Evolutionary conservation across 2,888 invertebrate species (phyloP).

Genomic region (Lithophane semibrunnea): DNA sequence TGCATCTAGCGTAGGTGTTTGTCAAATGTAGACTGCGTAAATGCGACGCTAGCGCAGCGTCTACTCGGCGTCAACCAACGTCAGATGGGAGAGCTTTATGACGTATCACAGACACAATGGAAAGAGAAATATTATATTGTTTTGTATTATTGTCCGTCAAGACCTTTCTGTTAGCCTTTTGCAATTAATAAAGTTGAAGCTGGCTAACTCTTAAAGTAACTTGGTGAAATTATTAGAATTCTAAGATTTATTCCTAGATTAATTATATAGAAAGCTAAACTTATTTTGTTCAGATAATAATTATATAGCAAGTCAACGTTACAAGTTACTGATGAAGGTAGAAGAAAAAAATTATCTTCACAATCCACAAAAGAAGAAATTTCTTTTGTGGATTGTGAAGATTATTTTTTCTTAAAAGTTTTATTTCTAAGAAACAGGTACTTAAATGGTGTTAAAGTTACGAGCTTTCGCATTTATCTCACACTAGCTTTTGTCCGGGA

Average conservation of each 20-base stretch:
- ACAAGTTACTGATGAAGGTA: not conserved
- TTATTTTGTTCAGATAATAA: not conserved
- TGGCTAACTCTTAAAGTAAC: not conserved
- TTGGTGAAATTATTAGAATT: constrained; percentile 13
- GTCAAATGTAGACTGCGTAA: not conserved
- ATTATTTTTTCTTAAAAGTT: not conserved
- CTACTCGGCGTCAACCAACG: not conserved
- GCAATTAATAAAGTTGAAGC: not conserved
- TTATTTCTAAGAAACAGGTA: not conserved
- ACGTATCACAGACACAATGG: not conserved
- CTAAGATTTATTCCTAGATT: not conserved
- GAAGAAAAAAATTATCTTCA: too few relatives aligned
- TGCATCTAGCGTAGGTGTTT: not conserved
- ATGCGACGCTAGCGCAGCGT: too few relatives aligned
- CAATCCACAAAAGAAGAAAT: too few relatives aligned
- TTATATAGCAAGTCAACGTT: not conserved
- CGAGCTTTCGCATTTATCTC: not conserved
- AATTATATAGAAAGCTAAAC: constrained; percentile 5
- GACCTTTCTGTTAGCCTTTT: not conserved
- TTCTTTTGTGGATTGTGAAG: not conserved
- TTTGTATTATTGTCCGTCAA: not conserved
- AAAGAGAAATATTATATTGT: not conserved
- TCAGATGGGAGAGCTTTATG: not conserved
- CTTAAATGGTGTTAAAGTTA: not conserved
- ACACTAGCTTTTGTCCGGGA: too few relatives aligned